Conservation (phyloP, 1,140 invertebrate species). For the Delia radicum region DNA sequence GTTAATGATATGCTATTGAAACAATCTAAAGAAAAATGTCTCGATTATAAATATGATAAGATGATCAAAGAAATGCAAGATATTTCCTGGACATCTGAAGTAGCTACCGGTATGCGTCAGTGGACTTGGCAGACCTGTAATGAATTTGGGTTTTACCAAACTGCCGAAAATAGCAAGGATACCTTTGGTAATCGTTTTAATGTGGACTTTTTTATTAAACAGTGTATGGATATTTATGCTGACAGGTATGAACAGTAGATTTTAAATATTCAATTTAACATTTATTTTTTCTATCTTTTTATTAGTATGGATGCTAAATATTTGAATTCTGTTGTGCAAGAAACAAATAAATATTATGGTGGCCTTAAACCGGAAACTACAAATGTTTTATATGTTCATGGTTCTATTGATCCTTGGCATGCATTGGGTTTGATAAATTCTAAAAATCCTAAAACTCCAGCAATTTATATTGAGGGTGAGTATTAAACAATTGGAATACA, state of each 20-base stretch:
- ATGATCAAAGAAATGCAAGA: conserved; percentile 74
- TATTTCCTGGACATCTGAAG: conserved; percentile 66
- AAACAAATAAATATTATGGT: conserved; percentile 82
- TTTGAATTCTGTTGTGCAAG: conserved; percentile 60
- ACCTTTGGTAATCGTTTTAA: conserved; percentile 80
- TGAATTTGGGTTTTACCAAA: conserved; percentile 94
- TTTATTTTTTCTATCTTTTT: conserved; percentile 10
- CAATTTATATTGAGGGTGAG: conserved; percentile 72
- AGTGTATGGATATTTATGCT: conserved; percentile 84
- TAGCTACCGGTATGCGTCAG: conserved; percentile 70
- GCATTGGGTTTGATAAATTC: conserved; percentile 72
- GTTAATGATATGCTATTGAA: conserved; percentile 74
- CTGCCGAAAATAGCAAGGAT: conserved; percentile 70
- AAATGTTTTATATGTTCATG: conserved; percentile 85
- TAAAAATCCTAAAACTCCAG: conserved; percentile 57
- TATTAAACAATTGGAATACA: no score
- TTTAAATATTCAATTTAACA: background rate
- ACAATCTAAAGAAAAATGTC: conserved; percentile 70
- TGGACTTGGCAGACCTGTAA: conserved; percentile 96
- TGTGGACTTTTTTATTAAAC: conserved; percentile 75
- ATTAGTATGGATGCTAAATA: conserved; percentile 43
- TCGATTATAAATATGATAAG: conserved; percentile 80
- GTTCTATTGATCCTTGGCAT: conserved; percentile 93
- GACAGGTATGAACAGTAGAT: conserved; percentile 45
- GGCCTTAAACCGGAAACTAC: conserved; percentile 69